Conservation (phyloP, 1,140 invertebrate species). For the Drosophila burlai region DNA sequence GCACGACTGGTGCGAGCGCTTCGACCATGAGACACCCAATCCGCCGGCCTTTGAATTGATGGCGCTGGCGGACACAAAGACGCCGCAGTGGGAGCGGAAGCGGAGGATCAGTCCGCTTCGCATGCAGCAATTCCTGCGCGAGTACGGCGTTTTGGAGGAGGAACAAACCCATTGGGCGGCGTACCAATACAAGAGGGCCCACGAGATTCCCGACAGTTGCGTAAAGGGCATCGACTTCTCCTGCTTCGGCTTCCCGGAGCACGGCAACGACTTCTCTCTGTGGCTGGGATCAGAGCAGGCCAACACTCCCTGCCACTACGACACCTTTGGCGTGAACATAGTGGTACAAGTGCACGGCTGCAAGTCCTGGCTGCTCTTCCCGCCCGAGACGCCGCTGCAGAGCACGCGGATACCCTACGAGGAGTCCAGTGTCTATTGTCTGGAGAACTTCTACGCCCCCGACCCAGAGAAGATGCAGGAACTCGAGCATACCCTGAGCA, state of each 20-base stretch:
- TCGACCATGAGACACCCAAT: constrained; percentile 74
- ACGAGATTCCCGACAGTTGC: constrained; percentile 59
- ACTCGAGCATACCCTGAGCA: constrained; percentile 32
- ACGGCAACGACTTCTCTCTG: constrained; percentile 91
- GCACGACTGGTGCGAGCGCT: constrained; percentile 86
- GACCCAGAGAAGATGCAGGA: constrained; percentile 27
- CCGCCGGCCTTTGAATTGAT: constrained; percentile 85
- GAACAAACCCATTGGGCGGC: constrained; percentile 86
- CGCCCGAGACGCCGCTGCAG: constrained; percentile 91
- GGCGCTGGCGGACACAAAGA: constrained; percentile 84
- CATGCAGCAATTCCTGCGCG: constrained; percentile 87
- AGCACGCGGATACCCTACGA: constrained; percentile 97
- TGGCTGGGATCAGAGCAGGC: constrained; percentile 96
- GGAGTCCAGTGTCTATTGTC: constrained; percentile 97
- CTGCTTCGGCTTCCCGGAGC: constrained; percentile 89
- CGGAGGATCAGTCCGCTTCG: constrained; percentile 87
- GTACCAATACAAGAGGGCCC: constrained; percentile 86
- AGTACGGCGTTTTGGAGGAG: constrained; percentile 66
- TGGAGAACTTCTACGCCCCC: constrained; percentile 91
- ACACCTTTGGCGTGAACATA: constrained; percentile 97
- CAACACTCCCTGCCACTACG: constrained; percentile 97
- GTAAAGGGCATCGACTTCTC: constrained; percentile 67
- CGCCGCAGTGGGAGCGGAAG: constrained; percentile 92
- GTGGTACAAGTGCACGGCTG: constrained; percentile 95
- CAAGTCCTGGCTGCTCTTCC: constrained; percentile 97